Percentiles rank a stretch among this genome's conserved stretches.
Evolutionary conservation across 2,113 vertebrate genomes (phyloP).

Genomic region (Ovibos moschatus): DNA sequence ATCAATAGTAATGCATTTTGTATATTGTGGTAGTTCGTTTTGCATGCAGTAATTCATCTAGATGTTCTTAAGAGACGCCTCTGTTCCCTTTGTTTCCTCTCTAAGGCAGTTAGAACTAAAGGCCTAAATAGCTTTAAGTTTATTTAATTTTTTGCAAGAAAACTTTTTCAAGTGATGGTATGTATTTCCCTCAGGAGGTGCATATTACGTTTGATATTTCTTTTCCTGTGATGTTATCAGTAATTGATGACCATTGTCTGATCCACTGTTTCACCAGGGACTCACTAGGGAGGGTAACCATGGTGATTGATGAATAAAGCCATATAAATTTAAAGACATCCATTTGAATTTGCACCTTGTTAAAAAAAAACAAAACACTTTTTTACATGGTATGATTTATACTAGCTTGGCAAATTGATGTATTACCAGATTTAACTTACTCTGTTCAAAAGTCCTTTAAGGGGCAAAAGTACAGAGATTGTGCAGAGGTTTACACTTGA

Average conservation of each 20-base stretch:
- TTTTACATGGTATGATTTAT: background rate
- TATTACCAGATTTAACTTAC: background rate
- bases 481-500: background rate
- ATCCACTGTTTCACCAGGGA: background rate
- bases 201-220: background rate
- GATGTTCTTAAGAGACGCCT: background rate
- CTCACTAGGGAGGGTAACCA: background rate
- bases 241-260: background rate
- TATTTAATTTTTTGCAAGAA: conserved; percentile 19
- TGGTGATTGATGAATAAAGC: background rate
- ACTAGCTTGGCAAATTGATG: background rate
- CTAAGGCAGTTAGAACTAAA: background rate
- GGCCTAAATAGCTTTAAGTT: background rate
- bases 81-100: background rate
- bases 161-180: background rate
- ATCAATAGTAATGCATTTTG: background rate
- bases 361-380: background rate
- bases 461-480: background rate
- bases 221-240: background rate
- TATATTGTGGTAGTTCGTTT: background rate
- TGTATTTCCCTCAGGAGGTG: background rate
- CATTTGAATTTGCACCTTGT: background rate
- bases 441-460: background rate
- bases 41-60: background rate
- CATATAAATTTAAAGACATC: background rate